Conservation (phyloP, 2,113 vertebrate species). For the Tachycineta bicolor region DNA sequence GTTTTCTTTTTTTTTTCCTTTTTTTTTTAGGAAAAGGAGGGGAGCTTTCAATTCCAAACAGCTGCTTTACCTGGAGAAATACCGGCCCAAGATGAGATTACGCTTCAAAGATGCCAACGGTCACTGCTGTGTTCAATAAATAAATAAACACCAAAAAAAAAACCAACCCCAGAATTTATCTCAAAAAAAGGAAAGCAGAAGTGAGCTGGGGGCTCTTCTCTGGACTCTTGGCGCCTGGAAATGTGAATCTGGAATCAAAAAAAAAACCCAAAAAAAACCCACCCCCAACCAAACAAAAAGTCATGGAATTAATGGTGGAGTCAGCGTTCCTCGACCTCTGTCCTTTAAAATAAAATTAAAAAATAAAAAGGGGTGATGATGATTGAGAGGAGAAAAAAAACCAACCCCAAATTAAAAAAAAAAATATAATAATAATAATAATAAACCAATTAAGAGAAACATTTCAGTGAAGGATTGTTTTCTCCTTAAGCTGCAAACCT, state of each 20-base stretch:
- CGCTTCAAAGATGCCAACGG: slow-evolving; percentile 94
- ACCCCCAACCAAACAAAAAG: not conserved
- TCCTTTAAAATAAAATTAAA: not conserved
- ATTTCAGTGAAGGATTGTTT: slow-evolving; percentile 79
- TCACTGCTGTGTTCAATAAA: slow-evolving; percentile 95
- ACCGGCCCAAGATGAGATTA: slow-evolving; percentile 96
- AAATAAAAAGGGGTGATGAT: slow-evolving; percentile 51
- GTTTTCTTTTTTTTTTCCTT: not conserved
- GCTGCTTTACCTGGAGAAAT: slow-evolving; percentile 99
- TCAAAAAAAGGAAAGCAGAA: slow-evolving; percentile 44
- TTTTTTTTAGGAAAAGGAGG: slow-evolving; percentile 88
- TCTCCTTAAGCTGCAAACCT: slow-evolving; percentile 69
- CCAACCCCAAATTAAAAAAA: not conserved
- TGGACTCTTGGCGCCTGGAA: slow-evolving; percentile 81
- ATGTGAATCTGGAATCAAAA: slow-evolving; percentile 77
- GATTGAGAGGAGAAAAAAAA: slow-evolving; percentile 21
- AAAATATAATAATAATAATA: not conserved
- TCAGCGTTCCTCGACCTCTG: slow-evolving; percentile 64
- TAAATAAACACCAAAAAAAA: not conserved
- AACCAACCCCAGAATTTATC: not conserved
- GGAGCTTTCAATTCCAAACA: slow-evolving; percentile 99
- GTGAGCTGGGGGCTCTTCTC: slow-evolving; percentile 64
- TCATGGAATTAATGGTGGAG: slow-evolving; percentile 72
- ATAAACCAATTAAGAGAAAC: slow-evolving; percentile 41
- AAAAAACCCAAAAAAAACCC: too few species aligned